Base-by-base conservation (phyloP, 2,888 invertebrate genomes). In the Lepidocyrtoides sp. region DNA sequence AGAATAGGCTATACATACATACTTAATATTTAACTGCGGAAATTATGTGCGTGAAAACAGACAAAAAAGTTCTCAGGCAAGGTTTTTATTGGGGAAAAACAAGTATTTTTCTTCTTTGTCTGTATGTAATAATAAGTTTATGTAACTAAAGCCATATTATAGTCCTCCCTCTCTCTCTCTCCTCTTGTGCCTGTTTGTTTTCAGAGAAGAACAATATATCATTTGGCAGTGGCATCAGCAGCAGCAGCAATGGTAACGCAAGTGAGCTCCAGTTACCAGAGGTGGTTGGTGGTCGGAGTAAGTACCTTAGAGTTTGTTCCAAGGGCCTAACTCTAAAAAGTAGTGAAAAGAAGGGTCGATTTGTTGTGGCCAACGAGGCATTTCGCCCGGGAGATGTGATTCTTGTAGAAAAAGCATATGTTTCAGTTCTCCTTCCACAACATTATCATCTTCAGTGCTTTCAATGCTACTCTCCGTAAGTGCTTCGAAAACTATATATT, bases 361-460 rank as follows among this genome's bases (percentile, higher is more conserved):
- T 93, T 86, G 93, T 94, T 54, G 92, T 94, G 60, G 94, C 94
- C 26, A 93, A 92, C 32, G 93, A 94, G 89, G 93, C 93, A 82
- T 94, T 95, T 75, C 91, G 92, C 26, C 94, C 94, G 2, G 94
- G 94, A 54, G 94, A 95, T 89, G 93, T 94, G n/a, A 91, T 95
- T 81, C 85, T 94, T 0, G 93, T 94, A 8, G 94, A 95, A 88
- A 94, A 94, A 87, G 94, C 94, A 10, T 94, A 92, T 72, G 94
- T 94, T 44, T 93, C 94, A 7, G 93, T 93, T 10, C 93, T 94
- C 14, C 85, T 92, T 5, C 92, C 94, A 44, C 94, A 94, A 86
- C 92, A 93, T 57, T 94, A 93, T 90, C 93, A 94, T 82, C 92
- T 84, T 7, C 94, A 94, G 81, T 94, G 94, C 82, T 93, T 93